Percentiles rank a stretch among this genome's conserved stretches.
phyloP scores from a whole-genome alignment of 2,113 vertebrate species.

The Ictalurus punctatus region DNA sequence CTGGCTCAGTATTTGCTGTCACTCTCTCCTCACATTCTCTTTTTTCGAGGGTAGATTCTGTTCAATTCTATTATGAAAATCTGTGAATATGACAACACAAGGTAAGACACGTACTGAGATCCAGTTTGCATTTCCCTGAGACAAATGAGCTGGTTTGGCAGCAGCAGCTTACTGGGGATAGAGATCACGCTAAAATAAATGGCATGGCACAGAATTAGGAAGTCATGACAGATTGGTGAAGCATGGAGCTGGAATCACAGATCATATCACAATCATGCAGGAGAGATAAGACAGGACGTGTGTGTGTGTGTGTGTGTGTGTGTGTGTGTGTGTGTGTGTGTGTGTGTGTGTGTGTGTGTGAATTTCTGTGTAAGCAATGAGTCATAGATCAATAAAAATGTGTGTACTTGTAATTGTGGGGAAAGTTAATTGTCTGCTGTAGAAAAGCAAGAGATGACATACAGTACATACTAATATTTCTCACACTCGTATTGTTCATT shows the following conservation, averaged over 20 bases:
- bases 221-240: neutral
- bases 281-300: neutral
- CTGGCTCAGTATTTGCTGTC: slow-evolving; percentile 3
- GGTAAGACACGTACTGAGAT: neutral
- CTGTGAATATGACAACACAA: neutral
- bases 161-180: neutral
- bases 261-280: neutral
- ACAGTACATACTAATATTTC: neutral
- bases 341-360: neutral
- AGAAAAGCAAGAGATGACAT: neutral
- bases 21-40: neutral
- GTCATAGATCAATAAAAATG: neutral
- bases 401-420: too few relatives aligned
- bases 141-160: neutral
- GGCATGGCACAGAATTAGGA: neutral
- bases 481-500: neutral
- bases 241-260: neutral
- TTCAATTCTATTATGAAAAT: neutral
- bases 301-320: neutral
- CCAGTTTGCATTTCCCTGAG: neutral
- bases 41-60: neutral
- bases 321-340: too few relatives aligned
- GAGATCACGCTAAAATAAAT: neutral
- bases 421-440: neutral
- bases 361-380: neutral